Evolutionary conservation across 2,797 vertebrate genomes (phyloP), one percentile per base, ranked within the genome.

Genomic region (Poeciliopsis presidionis): DNA sequence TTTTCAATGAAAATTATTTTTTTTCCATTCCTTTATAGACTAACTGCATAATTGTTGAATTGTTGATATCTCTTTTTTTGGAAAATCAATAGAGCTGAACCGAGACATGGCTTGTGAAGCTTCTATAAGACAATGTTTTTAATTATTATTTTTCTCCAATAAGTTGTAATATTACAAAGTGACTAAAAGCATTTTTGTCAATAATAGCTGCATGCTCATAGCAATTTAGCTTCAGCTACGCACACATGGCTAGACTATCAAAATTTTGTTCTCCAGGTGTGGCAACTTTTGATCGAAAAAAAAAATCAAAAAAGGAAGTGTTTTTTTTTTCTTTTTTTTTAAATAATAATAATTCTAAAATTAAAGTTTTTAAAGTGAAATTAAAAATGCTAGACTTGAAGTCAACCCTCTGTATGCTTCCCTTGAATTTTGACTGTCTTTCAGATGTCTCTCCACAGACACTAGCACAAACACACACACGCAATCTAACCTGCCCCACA

Each of bases 331-430:
- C 1, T 30, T 30, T 33, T 33, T 33, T 33, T 33, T 33, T 33
- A 33, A 33, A 33, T 33, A 3, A 33, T 33, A 33, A 33, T 33
- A 33, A 33, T 33, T 3, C 39, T 41, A 41, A 41, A 7, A 41
- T 41, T 51, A 46, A 43, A 43, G 1, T 43, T 43, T 43, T 43
- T 79, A 90, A 91, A 92, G 80, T 70, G 76, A 90, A 92, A 90
- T 89, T 59, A 77, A 92, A 94, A 93, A 91, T 73, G 82, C 72
- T 76, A 79, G 90, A 92, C 90, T 71, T 78, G 33, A 63, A 87
- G 86, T 73, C 84, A 87, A 80, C 75, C 61, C 74, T 84, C 74
- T 14, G 47, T 77, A 90, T 82, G 82, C 76, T 87, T 90, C 73
- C 79, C 39, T 81, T 84, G 79, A 86, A 53, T 33, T 73, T 73